phyloP scores from a whole-genome alignment of 2,888 invertebrate species.

The Ametastegia equiseti region DNA sequence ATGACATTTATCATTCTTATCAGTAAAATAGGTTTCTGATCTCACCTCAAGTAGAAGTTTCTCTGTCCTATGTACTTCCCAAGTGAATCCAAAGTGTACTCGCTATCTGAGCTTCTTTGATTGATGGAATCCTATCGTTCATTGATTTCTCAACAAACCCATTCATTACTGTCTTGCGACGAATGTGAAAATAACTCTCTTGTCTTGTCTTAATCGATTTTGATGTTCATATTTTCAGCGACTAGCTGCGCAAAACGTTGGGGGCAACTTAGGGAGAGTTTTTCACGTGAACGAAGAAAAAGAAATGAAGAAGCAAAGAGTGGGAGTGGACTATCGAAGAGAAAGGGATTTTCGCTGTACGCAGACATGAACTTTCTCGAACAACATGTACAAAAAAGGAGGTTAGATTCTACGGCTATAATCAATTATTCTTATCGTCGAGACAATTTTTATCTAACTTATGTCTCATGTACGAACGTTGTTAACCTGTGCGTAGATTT shows the following conservation, averaged over 20 bases:
- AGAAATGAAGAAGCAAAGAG: not conserved
- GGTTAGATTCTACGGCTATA: not conserved
- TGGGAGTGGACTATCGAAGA: not conserved
- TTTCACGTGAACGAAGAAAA: not conserved
- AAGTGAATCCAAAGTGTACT: not conserved
- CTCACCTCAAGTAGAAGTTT: not conserved
- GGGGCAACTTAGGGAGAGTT: conserved; percentile 3
- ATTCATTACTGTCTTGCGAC: not conserved
- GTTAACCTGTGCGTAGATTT: too few species aligned
- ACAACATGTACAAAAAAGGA: not conserved
- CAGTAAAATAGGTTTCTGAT: not conserved
- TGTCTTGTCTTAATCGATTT: not conserved
- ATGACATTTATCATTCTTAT: not conserved
- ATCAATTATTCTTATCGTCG: too few species aligned
- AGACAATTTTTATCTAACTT: too few species aligned
- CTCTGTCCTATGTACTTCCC: not conserved
- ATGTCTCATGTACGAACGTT: too few species aligned
- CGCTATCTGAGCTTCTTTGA: not conserved
- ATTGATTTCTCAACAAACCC: not conserved
- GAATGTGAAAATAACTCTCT: not conserved
- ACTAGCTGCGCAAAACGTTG: not conserved
- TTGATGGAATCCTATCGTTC: not conserved
- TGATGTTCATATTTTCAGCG: not conserved
- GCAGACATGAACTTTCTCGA: not conserved
- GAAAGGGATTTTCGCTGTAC: conserved; percentile 10